Percentiles rank a stretch among this genome's conserved stretches.
These are phyloP conservation scores for Baronia brevicornis DNA, from an alignment of 2,888 invertebrate species.

Conservation along the genomic window DNA sequence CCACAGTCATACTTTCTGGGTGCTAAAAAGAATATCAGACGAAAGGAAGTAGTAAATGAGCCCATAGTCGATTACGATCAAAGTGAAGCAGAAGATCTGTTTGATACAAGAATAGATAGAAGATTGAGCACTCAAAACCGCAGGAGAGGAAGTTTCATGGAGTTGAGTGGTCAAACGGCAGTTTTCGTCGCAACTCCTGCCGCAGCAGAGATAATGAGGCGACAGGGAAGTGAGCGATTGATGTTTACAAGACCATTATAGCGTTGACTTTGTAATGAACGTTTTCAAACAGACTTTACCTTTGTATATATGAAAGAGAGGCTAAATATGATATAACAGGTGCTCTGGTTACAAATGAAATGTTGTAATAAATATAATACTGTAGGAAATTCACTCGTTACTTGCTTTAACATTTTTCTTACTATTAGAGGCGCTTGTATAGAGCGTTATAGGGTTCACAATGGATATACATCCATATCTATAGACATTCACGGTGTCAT, in stretches of 20 bases:
- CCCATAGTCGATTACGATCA: slow-evolving; percentile 69
- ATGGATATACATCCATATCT: too few relatives aligned
- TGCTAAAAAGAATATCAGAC: slow-evolving; percentile 44
- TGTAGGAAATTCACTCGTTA: too few relatives aligned
- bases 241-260: slow-evolving; percentile 56
- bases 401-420: too few relatives aligned
- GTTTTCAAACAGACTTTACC: too few relatives aligned
- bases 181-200: slow-evolving; percentile 64
- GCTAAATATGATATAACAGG: too few relatives aligned
- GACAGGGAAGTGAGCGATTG: slow-evolving; percentile 61
- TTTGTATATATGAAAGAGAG: neutral
- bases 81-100: slow-evolving; percentile 64
- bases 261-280: too few relatives aligned
- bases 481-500: too few relatives aligned
- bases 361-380: too few relatives aligned
- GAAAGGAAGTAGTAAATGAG: slow-evolving; percentile 54
- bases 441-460: too few relatives aligned
- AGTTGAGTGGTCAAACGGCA: slow-evolving; percentile 52
- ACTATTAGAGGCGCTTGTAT: too few relatives aligned
- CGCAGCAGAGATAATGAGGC: slow-evolving; percentile 60
- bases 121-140: slow-evolving; percentile 39
- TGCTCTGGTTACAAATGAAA: too few relatives aligned
- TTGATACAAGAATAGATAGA: slow-evolving; percentile 55
- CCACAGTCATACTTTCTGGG: slow-evolving; percentile 55
- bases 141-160: slow-evolving; percentile 52